A percentile compares a stretch with the other conserved stretches of the same genome.
Evolutionary conservation across 2,888 invertebrate species (phyloP).

Genomic region (Hyposoter dolosus): DNA sequence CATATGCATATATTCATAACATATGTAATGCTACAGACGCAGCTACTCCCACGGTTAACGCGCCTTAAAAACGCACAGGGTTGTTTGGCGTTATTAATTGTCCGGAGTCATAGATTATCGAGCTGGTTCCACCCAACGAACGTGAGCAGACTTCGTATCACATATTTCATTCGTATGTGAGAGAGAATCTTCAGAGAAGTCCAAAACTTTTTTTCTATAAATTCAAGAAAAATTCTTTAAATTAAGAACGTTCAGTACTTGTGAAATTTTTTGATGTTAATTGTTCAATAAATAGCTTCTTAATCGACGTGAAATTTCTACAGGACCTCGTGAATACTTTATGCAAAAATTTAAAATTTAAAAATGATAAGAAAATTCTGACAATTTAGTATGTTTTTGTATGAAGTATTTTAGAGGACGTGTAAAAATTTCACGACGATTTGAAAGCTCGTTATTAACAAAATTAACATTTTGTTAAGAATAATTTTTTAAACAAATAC

Average conservation of each 20-base stretch:
- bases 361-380: too few species aligned
- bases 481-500: too few species aligned
- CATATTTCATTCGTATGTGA: slow-evolving; percentile 7
- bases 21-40: background rate
- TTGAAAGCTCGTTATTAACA: too few species aligned
- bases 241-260: background rate
- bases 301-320: too few species aligned
- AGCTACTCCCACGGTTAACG: slow-evolving; percentile 61
- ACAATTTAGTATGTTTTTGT: too few species aligned
- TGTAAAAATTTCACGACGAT: too few species aligned
- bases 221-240: slow-evolving; percentile 1
- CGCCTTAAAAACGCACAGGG: slow-evolving; percentile 52
- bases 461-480: too few species aligned
- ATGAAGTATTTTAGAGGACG: too few species aligned
- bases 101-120: slow-evolving; percentile 72
- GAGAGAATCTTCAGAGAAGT: background rate
- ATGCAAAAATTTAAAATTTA: too few species aligned
- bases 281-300: too few species aligned
- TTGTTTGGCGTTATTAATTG: slow-evolving; percentile 75
- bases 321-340: too few species aligned
- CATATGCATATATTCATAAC: background rate
- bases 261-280: too few species aligned
- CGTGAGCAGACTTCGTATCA: slow-evolving; percentile 10
- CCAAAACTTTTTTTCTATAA: background rate
- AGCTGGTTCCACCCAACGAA: slow-evolving; percentile 56